These are phyloP conservation scores for Muscicapa comitata DNA, from an alignment of 2,797 vertebrate species.

Conservation along the genomic window DNA sequence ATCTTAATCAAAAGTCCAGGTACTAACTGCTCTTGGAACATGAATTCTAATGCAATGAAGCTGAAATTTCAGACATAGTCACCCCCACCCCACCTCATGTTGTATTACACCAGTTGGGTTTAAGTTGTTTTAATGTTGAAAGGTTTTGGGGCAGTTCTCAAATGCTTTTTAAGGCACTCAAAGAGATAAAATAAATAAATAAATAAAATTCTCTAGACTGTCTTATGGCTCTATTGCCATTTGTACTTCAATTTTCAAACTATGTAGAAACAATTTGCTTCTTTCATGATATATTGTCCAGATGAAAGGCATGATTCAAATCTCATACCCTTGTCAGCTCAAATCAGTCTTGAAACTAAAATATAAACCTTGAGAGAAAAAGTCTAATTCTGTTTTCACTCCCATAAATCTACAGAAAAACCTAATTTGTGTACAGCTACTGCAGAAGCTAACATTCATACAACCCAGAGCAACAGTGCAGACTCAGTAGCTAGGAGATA, in stretches of 20 bases:
- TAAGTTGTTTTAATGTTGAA: not conserved
- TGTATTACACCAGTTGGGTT: fast-evolving
- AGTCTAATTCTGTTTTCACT: not conserved
- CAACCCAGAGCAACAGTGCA: not conserved
- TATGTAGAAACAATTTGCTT: not conserved
- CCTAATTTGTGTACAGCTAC: not conserved
- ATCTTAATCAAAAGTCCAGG: slow-evolving; percentile 9
- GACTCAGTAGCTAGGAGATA: not conserved
- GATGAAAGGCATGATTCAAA: not conserved
- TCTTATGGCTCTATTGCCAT: not conserved
- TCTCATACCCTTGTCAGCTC: not conserved
- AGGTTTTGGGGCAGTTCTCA: not conserved
- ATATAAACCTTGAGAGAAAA: not conserved
- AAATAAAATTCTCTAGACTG: not conserved
- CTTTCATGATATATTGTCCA: not conserved
- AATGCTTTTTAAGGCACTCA: not conserved
- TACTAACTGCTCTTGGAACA: not conserved
- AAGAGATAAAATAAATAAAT: too few species aligned
- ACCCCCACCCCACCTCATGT: not conserved
- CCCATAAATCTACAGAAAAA: not conserved
- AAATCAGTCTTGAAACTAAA: not conserved
- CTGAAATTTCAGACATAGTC: not conserved
- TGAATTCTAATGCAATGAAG: not conserved
- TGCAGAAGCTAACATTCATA: not conserved
- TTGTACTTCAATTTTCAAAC: not conserved